Evolutionary conservation across 1,140 invertebrate species (phyloP), one percentile per base, ranked within the genome.

Genomic region (Drosophila suzukii): DNA sequence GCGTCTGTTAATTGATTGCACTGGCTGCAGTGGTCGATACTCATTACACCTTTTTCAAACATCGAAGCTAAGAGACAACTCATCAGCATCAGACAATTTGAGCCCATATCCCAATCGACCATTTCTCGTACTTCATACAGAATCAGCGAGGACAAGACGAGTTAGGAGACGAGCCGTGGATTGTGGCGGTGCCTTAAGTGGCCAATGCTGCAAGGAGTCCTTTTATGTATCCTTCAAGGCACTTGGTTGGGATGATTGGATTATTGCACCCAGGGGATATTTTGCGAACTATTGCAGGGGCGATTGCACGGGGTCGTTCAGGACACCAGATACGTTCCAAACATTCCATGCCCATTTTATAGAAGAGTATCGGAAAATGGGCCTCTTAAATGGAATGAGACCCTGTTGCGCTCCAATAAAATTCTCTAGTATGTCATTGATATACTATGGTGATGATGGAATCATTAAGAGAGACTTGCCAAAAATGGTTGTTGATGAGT

Each of bases 401-500:
- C 97, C 97, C 1, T 98, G 98, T 93, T 99, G 98, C 93, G 97
- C 97, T n/a, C 97, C 98, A 11, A 94, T 97, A 44, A 97, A 97
- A 92, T 97, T 98, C 93, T 97, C 97, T 30, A 95, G 97, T 81
- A 97, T 98, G 94, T 97, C 97, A 54, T 94, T 99, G 78, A 97
- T 98, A 80, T 98, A 99, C 93, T 98, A 98, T 93, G 97, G 97
- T 70, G 96, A 97, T 93, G 95, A 95, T 63, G 98, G 97, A 92
- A 97, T 98, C 90, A 97, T 98, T 91, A 98, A 98, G 92, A 94
- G 97, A 77, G 97, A 98, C 93, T 93, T 99, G 86, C 97, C 98
- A 74, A 98, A 98, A 94, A 99, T 99, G 97, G 96, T 98, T 68
- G 97, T 98, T 34, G 97, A 98, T 92, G 97, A 98, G 93, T 99